Percentiles rank a stretch among this genome's conserved stretches.
These are phyloP conservation scores for Thripadectes ignobilis DNA, from an alignment of 2,797 vertebrate genomes.

Conservation along the genomic window DNA sequence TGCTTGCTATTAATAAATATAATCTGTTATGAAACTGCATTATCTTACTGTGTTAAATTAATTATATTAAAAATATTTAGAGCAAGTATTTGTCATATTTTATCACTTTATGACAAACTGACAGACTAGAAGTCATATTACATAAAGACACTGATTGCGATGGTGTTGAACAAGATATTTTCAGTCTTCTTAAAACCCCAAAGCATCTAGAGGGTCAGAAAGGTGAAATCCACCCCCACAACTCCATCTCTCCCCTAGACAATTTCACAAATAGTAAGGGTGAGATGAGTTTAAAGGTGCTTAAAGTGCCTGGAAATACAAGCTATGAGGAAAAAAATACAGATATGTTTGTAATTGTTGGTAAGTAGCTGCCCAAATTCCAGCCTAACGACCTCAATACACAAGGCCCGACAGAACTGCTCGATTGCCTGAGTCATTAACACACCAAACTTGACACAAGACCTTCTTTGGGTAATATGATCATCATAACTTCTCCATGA, in stretches of 20 bases:
- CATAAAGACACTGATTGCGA: not conserved
- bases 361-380: not conserved
- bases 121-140: not conserved
- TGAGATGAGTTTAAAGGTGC: not conserved
- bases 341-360: not conserved
- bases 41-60: constrained; percentile 32
- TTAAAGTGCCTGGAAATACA: not conserved
- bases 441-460: not conserved
- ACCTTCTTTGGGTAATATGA: not conserved
- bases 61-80: constrained; percentile 30
- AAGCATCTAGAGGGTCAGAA: not conserved
- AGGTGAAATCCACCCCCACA: not conserved
- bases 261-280: not conserved
- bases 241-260: not conserved
- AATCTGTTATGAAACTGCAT: constrained; percentile 29
- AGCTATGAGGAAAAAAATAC: not conserved
- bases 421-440: not conserved
- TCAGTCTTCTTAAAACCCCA: not conserved
- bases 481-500: not conserved
- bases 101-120: constrained; percentile 33
- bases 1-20: not conserved
- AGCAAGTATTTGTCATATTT: constrained; percentile 9
- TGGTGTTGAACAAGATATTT: not conserved
- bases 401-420: not conserved
- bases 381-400: fast-evolving